Conservation (phyloP, 2,888 invertebrate genomes). For the Caenorhabditis sp. region DNA sequence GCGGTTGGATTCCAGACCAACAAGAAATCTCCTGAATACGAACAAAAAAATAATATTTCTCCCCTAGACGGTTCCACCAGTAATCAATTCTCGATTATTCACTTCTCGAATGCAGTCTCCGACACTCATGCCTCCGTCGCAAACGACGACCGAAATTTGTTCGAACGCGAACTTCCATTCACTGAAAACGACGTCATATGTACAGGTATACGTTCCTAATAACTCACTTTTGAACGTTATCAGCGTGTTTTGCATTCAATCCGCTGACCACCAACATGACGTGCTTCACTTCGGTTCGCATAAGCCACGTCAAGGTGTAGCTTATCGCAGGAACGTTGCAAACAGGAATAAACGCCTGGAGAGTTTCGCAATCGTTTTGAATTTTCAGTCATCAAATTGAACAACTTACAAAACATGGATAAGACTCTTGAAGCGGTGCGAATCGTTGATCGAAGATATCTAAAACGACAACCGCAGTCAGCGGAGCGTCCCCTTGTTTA, state of each 20-base stretch:
- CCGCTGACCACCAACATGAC: conserved; percentile 55
- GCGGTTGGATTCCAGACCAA: conserved; percentile 69
- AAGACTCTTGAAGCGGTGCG: conserved; percentile 41
- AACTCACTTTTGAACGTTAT: conserved; percentile 37
- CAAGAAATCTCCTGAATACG: conserved; percentile 71
- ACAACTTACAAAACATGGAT: conserved; percentile 37
- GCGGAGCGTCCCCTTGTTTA: conserved; percentile 49
- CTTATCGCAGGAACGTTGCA: conserved; percentile 62
- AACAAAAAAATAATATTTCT: too few species aligned
- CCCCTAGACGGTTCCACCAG: conserved; percentile 5
- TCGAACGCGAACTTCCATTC: conserved; percentile 55
- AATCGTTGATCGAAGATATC: conserved; percentile 63
- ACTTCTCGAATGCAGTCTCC: conserved; percentile 74
- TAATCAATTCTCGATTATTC: conserved; percentile 62
- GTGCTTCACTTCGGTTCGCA: conserved; percentile 51
- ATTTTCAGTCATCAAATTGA: neutral
- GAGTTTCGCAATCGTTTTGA: neutral
- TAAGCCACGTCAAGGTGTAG: conserved; percentile 56
- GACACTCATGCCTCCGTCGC: conserved; percentile 59
- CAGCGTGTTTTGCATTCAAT: conserved; percentile 33
- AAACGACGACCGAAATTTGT: conserved; percentile 36
- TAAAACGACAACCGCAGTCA: conserved; percentile 61
- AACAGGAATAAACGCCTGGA: conserved; percentile 53
- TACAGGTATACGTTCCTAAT: too few species aligned
- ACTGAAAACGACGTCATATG: conserved; percentile 47